Conservation (phyloP, 2,113 vertebrate genomes). For the Cephalopholis sonnerati region DNA sequence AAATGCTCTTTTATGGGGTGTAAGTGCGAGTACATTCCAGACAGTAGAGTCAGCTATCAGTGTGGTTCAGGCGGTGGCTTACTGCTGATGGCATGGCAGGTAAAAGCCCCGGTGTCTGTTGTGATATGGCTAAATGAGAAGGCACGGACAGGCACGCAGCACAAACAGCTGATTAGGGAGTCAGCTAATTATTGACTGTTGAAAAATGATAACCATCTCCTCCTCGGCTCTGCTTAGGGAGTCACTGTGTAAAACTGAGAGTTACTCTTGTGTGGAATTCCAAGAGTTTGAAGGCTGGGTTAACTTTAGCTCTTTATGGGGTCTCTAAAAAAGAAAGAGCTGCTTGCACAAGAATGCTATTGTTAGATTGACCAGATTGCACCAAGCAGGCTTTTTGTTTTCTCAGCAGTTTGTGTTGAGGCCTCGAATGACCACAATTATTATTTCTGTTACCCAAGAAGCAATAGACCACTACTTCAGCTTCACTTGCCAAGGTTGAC, state of each 20-base stretch:
- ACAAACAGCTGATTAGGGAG: slow-evolving; percentile 76
- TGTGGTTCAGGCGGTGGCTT: slow-evolving; percentile 32
- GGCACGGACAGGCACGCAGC: slow-evolving; percentile 39
- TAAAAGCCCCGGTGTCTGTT: slow-evolving; percentile 54
- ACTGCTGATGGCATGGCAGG: slow-evolving; percentile 51
- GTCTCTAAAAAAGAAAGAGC: slow-evolving; percentile 42
- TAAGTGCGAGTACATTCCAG: slow-evolving; percentile 47
- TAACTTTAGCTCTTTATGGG: slow-evolving; percentile 60
- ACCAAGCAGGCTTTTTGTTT: slow-evolving; percentile 27
- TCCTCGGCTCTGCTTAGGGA: slow-evolving; percentile 39
- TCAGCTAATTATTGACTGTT: slow-evolving; percentile 78
- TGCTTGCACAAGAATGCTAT: slow-evolving; percentile 53
- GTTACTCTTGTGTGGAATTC: slow-evolving; percentile 61
- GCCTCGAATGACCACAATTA: not conserved
- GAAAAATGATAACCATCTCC: slow-evolving; percentile 68
- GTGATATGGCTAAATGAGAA: slow-evolving; percentile 66
- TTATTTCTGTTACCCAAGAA: slow-evolving; percentile 2
- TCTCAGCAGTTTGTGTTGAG: not conserved
- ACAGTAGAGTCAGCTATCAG: slow-evolving; percentile 28
- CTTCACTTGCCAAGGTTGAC: not conserved
- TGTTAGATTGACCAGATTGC: slow-evolving; percentile 39
- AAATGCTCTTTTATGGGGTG: slow-evolving; percentile 33
- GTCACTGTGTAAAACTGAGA: slow-evolving; percentile 51
- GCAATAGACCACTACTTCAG: not conserved
- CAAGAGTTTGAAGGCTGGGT: slow-evolving; percentile 49